These are phyloP conservation scores for Cricetomys ansorgei DNA, from an alignment of 2,113 vertebrate species.

Conservation along the genomic window DNA sequence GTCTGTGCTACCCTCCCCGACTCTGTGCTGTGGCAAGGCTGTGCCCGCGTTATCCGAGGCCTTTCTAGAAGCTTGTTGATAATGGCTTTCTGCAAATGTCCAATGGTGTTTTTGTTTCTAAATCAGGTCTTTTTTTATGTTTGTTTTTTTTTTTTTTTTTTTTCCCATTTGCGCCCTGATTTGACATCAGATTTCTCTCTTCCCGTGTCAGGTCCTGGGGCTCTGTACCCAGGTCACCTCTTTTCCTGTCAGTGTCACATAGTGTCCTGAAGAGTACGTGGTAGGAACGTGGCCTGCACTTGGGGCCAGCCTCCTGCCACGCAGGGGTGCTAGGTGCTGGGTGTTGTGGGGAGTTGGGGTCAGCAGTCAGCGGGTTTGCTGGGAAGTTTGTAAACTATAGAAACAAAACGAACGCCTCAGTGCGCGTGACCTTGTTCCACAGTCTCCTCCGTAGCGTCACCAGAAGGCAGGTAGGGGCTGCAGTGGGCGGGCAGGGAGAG, in stretches of 20 bases:
- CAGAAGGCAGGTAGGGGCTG: background rate
- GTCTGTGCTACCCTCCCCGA: background rate
- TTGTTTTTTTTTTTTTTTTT: background rate
- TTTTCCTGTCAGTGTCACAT: background rate
- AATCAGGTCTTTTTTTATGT: background rate
- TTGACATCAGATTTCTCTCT: background rate
- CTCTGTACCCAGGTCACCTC: background rate
- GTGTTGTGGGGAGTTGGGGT: background rate
- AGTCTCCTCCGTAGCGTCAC: background rate
- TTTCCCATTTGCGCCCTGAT: background rate
- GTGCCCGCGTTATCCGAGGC: background rate
- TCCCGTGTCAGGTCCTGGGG: background rate
- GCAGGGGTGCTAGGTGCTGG: background rate
- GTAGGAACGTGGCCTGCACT: background rate
- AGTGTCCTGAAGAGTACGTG: background rate
- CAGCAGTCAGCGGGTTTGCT: background rate
- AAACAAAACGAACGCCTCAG: background rate
- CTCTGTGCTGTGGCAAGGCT: background rate
- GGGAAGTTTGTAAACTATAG: constrained; percentile 11
- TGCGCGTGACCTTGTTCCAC: background rate
- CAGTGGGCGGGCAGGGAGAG: background rate
- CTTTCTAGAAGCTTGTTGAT: background rate
- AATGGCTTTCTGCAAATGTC: background rate
- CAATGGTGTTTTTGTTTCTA: constrained; percentile 46
- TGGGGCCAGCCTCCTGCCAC: background rate